Evolutionary conservation across 2,888 invertebrate species (phyloP), one percentile per base, ranked within the genome.

Genomic region (Nemapogon koenigi): DNA sequence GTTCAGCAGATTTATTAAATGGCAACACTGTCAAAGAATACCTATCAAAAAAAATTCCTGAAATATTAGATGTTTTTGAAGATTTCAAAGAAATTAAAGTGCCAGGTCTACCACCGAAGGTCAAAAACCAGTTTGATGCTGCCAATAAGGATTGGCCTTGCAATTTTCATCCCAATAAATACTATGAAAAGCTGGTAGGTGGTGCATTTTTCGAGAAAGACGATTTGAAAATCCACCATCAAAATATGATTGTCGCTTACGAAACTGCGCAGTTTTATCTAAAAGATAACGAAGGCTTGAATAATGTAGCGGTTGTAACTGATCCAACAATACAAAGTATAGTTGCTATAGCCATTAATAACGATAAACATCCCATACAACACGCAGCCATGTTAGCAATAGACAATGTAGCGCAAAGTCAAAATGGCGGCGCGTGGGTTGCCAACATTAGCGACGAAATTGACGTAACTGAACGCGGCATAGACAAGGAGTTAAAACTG

Each of bases 351-450:
- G 83, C 87, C 0, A 83, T 81, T 36, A 83, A 86, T 49, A 69
- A 76, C 44, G 62, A 75, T 38, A 59, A 72, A 19, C 89, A 90
- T 69, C 91, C 91, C 0, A 65, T 90, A 32, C 86, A 89, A 59
- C 97, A 97, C 70, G 86, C 92, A 3, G 75, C 86, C 0, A 94
- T 97, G 91, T 68, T 92, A 22, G 89, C 89, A 7, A 82, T 96
- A 39, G 95, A 96, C 63, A 81, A 88, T 48, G 91, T 97, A 2
- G 93, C 97, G 0, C 83, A 81, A 51, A 83, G 86, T 3, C 95
- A 95, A 69, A 85, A 87, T 30, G 91, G 91, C 1, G 93, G 93
- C 1, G 86, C 83, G 1, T 91, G 87, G 86, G 44, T 60, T 11
- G 43, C 46, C 6, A 36, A 43, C 26, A 45, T 41, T 3, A 43